Evolutionary conservation across 2,888 invertebrate species (phyloP), one percentile per base, ranked within the genome.

Genomic region (Glyphotaelius pellucidus): DNA sequence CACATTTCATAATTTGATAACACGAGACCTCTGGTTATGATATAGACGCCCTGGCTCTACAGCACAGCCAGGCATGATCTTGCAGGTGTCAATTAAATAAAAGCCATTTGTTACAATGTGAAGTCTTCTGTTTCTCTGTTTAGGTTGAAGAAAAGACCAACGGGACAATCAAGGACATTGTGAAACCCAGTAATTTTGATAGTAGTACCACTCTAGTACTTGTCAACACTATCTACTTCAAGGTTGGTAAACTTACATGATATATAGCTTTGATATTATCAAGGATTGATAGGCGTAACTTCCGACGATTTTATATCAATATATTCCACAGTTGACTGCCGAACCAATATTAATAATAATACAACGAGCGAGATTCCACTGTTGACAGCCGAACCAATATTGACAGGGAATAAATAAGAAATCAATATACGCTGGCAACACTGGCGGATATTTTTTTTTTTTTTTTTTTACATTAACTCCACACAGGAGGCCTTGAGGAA

Each of bases 131-230:
- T 35, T 35, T 35, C 35, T 35, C 35, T 35, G 35, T 35, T 35
- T 35, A 35, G 35, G 35, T 35, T 35, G 35, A 35, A 5, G 35
- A 35, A 9, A 97, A 98, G 94, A 99, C 99, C 0, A 97, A 98
- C 90, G 95, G 97, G 12, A 98, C 97, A 94, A 99, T 99, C 91
- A 97, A 97, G 94, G 96, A 98, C 94, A 95, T 99, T 2, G 95
- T 99, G 88, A 94, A 96, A 2, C 31, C 96, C 1, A 97, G 96
- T 93, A 95, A 96, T 94, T 94, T 98, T 0, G 94, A 95, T 94
- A 88, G 90, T 0, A 94, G 95, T 0, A 98, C 98, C 1, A 96
- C 97, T 90, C 95, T 98, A 92, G 97, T 98, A 4, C 96, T 99
- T 7, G 97, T 98, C 3, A 99, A 98, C 94, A 98, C 98, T 0